Evolutionary conservation across 2,888 invertebrate genomes (phyloP), one percentile per base, ranked within the genome.

Genomic region (Acrocyrtus sp.): DNA sequence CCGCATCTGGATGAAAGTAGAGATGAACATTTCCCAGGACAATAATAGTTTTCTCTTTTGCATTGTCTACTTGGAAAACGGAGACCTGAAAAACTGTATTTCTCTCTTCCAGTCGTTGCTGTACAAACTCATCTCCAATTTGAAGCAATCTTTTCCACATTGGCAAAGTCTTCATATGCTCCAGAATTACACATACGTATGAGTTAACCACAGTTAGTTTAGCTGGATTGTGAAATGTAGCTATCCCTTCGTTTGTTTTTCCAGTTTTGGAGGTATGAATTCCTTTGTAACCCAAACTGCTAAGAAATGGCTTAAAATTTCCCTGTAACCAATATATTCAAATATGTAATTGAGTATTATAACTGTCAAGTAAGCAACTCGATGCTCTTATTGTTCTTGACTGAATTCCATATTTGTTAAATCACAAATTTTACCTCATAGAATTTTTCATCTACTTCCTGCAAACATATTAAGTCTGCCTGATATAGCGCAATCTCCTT

Each of bases 1-100:
- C 93, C 5, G 96, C 93, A 84, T 92, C 90, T 0, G 96, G 95
- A 83, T 94, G 94, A 82, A 95, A 98, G 85, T 95, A 98, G 54
- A 98, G 87, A 86, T 98, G 98, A 6, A 70, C 56, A 24, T 70
- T 70, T 6, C 80, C 79, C 4, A 78, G 54, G 43, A 81, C 43
- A 8, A 79, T 26, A 10, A 80, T 43, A 1, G 74, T 67, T 29
- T 74, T 70, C 12, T 61, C 53, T 10, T 43, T 3, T n/a, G 27
- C 39, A 12, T 56, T 22, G 12, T 67, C 72, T 15, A 65, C 62
- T 58, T 74, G 50, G 15, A 78, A 63, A 10, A 79, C 68, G 47
- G 63, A 58, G 8, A 78, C 45, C 26, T 80, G 80, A 19, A 79
- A 63, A 34, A 81, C 74, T 0, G 81, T 79, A 41, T 78, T 78